A percentile compares a stretch with the other conserved stretches of the same genome.
Conservation (phyloP, 2,113 vertebrate species). For the Lepus americanus region DNA sequence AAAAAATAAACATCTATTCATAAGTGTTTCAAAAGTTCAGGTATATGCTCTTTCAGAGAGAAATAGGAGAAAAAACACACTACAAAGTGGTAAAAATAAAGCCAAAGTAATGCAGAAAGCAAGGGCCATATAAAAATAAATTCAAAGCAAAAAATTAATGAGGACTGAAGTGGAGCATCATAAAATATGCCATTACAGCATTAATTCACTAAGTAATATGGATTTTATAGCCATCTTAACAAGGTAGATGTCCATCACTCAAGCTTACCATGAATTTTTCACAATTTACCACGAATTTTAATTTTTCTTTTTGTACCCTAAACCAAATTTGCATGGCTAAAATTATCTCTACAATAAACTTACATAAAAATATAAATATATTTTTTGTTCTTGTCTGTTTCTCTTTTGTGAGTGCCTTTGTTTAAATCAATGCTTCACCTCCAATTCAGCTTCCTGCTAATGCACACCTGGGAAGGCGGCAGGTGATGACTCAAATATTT, state of each 20-base stretch:
- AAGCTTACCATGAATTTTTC: background rate
- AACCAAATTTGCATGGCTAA: background rate
- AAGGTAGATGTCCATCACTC: background rate
- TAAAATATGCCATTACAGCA: background rate
- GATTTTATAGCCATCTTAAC: too few species aligned
- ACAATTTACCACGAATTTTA: background rate
- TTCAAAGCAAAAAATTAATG: background rate
- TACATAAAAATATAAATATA: background rate
- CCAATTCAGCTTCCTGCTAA: too few species aligned
- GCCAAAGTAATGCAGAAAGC: background rate
- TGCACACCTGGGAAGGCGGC: too few species aligned
- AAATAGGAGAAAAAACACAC: background rate
- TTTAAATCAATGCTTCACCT: too few species aligned
- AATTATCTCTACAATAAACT: background rate
- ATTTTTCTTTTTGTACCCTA: background rate
- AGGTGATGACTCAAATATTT: too few species aligned
- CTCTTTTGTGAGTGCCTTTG: background rate
- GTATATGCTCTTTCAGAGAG: background rate
- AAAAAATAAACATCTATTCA: background rate
- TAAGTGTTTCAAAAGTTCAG: background rate
- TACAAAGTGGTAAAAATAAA: background rate
- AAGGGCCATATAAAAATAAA: background rate
- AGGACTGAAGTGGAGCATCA: background rate
- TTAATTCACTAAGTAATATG: background rate
- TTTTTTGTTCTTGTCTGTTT: background rate